Conservation (phyloP, 2,888 invertebrate species). For the Synanthedon myopaeformis region DNA sequence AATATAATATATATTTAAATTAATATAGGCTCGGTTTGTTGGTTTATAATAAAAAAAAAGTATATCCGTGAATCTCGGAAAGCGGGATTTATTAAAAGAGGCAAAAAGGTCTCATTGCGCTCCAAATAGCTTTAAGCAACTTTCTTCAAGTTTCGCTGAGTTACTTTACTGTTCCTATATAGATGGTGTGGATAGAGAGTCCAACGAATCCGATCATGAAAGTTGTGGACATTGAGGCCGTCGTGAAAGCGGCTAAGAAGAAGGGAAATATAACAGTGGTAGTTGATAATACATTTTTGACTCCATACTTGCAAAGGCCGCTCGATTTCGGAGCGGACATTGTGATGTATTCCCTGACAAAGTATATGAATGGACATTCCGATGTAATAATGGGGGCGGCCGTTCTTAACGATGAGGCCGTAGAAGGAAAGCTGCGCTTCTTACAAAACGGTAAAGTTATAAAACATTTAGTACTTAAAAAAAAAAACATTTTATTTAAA, state of each 20-base stretch:
- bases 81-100: too few species aligned
- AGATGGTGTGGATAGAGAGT: constrained; percentile 93
- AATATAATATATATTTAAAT: too few species aligned
- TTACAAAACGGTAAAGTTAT: constrained; percentile 88
- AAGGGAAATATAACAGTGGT: constrained; percentile 73
- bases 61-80: too few species aligned
- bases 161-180: constrained; percentile 19
- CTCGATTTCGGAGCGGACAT: constrained; percentile 92
- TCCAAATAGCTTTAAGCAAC: too few species aligned
- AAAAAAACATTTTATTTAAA: neutral
- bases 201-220: constrained; percentile 96
- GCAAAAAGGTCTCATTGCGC: too few species aligned
- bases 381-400: constrained; percentile 97
- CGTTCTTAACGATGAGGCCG: constrained; percentile 77
- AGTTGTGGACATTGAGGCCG: constrained; percentile 85
- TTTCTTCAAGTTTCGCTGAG: too few species aligned
- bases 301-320: constrained; percentile 92
- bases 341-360: constrained; percentile 91
- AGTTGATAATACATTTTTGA: constrained; percentile 95
- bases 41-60: too few species aligned
- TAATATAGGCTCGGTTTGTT: too few species aligned
- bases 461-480: too few species aligned
- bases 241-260: constrained; percentile 72
- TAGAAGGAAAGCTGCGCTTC: constrained; percentile 81
- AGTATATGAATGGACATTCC: constrained; percentile 98